These are phyloP conservation scores for Ochropleura plecta DNA, from an alignment of 2,888 invertebrate species.

Conservation along the genomic window DNA sequence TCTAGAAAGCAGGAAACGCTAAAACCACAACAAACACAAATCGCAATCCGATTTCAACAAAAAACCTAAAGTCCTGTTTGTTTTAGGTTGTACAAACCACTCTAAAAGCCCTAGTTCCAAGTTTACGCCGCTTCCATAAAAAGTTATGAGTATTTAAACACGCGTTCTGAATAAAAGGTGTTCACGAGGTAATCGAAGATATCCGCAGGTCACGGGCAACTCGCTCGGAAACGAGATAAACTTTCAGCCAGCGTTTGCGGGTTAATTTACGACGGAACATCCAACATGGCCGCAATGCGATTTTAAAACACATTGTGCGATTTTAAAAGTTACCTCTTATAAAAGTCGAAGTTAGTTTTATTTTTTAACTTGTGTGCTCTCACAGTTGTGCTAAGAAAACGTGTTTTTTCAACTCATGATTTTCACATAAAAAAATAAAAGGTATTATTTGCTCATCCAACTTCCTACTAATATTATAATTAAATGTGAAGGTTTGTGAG, in stretches of 20 bases:
- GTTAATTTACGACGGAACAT: slow-evolving; percentile 77
- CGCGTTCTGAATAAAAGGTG: slow-evolving; percentile 51
- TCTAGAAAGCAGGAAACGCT: neutral
- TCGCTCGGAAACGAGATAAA: slow-evolving; percentile 81
- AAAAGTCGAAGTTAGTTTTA: slow-evolving; percentile 19
- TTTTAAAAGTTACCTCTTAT: slow-evolving; percentile 44
- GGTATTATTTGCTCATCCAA: neutral
- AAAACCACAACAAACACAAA: neutral
- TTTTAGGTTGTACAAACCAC: neutral
- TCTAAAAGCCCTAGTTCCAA: slow-evolving; percentile 5
- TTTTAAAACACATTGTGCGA: slow-evolving; percentile 62
- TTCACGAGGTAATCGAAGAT: slow-evolving; percentile 73
- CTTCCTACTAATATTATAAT: too few relatives aligned
- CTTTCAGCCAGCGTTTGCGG: slow-evolving; percentile 71
- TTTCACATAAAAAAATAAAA: neutral
- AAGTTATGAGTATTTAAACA: slow-evolving; percentile 60
- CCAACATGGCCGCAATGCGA: slow-evolving; percentile 54
- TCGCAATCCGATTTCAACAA: neutral
- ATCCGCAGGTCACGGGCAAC: slow-evolving; percentile 64
- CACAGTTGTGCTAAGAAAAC: neutral
- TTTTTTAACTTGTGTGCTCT: slow-evolving; percentile 4
- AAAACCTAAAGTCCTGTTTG: neutral
- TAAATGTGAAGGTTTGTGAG: too few relatives aligned
- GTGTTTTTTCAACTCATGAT: neutral
- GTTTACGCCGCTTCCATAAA: slow-evolving; percentile 32